Evolutionary conservation across 2,888 invertebrate genomes (phyloP).

Genomic region (Shargacucullia verbasci): DNA sequence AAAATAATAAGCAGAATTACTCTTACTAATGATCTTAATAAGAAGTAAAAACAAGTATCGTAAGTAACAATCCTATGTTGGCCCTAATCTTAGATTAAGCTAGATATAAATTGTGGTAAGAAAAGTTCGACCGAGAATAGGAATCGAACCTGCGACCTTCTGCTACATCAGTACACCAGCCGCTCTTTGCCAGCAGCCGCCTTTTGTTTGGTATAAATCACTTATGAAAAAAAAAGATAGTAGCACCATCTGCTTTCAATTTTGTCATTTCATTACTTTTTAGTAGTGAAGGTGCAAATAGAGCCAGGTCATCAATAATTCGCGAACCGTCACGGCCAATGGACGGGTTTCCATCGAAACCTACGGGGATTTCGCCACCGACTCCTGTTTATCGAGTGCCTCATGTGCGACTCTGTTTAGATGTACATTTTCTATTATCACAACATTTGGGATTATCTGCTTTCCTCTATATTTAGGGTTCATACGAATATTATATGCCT

Average conservation of each 20-base stretch:
- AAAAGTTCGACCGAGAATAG: too few species aligned
- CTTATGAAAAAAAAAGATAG: background rate
- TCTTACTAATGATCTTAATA: too few species aligned
- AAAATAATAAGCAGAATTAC: too few species aligned
- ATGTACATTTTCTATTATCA: conserved; percentile 29
- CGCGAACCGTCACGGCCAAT: conserved; percentile 60
- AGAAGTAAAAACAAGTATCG: too few species aligned
- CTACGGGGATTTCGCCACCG: conserved; percentile 56
- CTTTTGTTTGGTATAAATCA: too few species aligned
- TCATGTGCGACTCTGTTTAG: conserved; percentile 16
- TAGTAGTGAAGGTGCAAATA: conserved; percentile 43
- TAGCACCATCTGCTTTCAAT: background rate
- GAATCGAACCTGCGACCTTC: too few species aligned
- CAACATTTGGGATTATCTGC: conserved; percentile 8
- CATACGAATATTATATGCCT: background rate
- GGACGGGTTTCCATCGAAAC: conserved; percentile 61
- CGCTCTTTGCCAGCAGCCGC: too few species aligned
- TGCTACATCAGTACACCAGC: too few species aligned
- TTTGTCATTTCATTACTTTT: conserved; percentile 32
- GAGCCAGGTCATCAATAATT: conserved; percentile 69
- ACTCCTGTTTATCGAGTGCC: conserved; percentile 22
- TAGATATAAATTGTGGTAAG: too few species aligned
- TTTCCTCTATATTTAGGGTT: conserved; percentile 3
- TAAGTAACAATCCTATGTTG: too few species aligned
- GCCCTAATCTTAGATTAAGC: too few species aligned